A percentile compares a stretch with the other conserved stretches of the same genome.
Evolutionary conservation across 2,888 invertebrate species (phyloP).

Genomic region (Corythucha ciliata): DNA sequence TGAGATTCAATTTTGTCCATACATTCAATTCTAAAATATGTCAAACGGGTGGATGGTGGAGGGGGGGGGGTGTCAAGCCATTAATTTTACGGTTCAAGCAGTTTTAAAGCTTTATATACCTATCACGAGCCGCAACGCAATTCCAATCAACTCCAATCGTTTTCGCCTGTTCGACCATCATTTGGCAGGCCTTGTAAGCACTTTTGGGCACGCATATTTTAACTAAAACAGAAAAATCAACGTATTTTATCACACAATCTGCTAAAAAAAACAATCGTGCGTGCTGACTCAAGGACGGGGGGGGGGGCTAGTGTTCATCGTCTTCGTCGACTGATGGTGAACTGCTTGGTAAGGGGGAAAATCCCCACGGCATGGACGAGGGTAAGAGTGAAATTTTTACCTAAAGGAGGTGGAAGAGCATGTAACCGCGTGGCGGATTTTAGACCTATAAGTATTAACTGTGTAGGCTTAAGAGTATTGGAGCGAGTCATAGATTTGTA

Average conservation of each 20-base stretch:
- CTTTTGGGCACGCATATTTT: conserved; percentile 66
- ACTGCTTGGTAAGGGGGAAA: too few species aligned
- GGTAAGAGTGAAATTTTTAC: too few species aligned
- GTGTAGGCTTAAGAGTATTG: too few species aligned
- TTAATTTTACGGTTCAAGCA: neutral
- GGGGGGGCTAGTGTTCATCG: too few species aligned
- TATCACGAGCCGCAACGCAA: conserved; percentile 63
- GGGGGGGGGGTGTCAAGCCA: neutral
- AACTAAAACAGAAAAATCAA: conserved; percentile 48
- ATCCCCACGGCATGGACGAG: too few species aligned
- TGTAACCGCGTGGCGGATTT: too few species aligned
- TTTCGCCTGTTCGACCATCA: conserved; percentile 55
- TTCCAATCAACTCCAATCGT: conserved; percentile 50
- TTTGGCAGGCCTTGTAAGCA: conserved; percentile 52
- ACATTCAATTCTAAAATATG: conserved; percentile 55
- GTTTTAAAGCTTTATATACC: conserved; percentile 42
- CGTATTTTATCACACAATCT: conserved; percentile 1
- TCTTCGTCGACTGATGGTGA: too few species aligned
- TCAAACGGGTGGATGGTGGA: neutral
- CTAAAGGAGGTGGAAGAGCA: too few species aligned
- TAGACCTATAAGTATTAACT: too few species aligned
- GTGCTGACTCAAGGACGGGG: too few species aligned
- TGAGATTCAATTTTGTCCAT: conserved; percentile 63
- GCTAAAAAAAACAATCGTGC: too few species aligned
- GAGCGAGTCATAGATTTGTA: too few species aligned